Percentiles rank a stretch among this genome's conserved stretches.
Conservation (phyloP, 2,888 invertebrate genomes). For the Ditula angustiorana region DNA sequence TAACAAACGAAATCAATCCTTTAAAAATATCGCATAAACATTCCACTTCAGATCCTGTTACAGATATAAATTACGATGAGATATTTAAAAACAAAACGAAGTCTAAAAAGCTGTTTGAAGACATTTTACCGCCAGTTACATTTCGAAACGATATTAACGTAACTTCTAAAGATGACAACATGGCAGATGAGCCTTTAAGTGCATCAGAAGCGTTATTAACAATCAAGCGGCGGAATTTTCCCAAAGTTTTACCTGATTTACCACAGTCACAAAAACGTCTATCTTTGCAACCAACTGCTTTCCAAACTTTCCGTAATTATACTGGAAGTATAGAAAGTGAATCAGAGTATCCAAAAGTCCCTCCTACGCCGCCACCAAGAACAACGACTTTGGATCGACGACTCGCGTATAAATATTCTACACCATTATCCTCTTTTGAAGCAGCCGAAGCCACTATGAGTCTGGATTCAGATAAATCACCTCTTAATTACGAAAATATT, state of each 20-base stretch:
- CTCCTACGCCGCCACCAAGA: slow-evolving; percentile 91
- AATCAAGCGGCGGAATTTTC: slow-evolving; percentile 92
- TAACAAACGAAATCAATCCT: slow-evolving; percentile 59
- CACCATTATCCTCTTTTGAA: slow-evolving; percentile 73
- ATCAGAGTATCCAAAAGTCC: slow-evolving; percentile 74
- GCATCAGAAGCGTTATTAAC: slow-evolving; percentile 90
- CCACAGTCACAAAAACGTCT: slow-evolving; percentile 86
- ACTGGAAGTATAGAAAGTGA: slow-evolving; percentile 62
- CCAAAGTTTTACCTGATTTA: slow-evolving; percentile 94
- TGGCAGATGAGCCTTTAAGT: slow-evolving; percentile 74
- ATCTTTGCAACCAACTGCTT: slow-evolving; percentile 86
- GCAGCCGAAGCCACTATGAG: slow-evolving; percentile 58
- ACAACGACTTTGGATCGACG: slow-evolving; percentile 88
- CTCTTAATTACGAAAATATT: slow-evolving; percentile 74
- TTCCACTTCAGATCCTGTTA: slow-evolving; percentile 89
- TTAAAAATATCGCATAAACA: slow-evolving; percentile 87
- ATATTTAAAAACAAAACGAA: slow-evolving; percentile 65
- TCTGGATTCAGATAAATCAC: slow-evolving; percentile 49
- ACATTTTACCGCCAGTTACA: slow-evolving; percentile 75
- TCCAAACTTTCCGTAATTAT: slow-evolving; percentile 73
- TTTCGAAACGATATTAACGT: slow-evolving; percentile 89
- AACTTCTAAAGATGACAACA: slow-evolving; percentile 87
- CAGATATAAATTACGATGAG: slow-evolving; percentile 82
- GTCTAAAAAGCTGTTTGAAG: slow-evolving; percentile 54
- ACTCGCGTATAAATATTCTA: slow-evolving; percentile 73